These are phyloP conservation scores for Drosophila infuscata DNA, from an alignment of 2,888 invertebrate genomes.

Conservation along the genomic window DNA sequence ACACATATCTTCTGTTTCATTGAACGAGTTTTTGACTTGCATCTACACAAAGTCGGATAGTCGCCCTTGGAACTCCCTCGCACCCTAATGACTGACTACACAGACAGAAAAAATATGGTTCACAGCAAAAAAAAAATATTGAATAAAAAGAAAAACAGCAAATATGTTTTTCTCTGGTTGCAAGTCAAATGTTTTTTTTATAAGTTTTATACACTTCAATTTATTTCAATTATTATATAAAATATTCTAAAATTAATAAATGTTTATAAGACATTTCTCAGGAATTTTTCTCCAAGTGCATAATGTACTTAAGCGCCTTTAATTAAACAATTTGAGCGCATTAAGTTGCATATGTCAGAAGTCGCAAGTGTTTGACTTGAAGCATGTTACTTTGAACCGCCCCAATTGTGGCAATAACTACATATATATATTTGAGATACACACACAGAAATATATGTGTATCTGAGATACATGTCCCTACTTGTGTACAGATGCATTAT, in stretches of 20 bases:
- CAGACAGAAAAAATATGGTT: constrained; percentile 33
- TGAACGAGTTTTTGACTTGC: constrained; percentile 30
- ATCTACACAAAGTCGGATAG: constrained; percentile 25
- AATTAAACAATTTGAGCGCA: constrained; percentile 69
- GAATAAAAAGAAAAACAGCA: neutral
- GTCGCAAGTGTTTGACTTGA: constrained; percentile 72
- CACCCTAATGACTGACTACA: constrained; percentile 19
- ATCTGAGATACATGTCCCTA: constrained; percentile 3
- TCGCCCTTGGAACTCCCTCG: constrained; percentile 55
- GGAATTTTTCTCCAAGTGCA: neutral
- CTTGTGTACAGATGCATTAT: constrained; percentile 36
- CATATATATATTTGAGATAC: constrained; percentile 5
- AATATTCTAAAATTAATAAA: too few relatives aligned
- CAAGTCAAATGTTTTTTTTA: neutral
- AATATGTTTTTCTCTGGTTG: neutral
- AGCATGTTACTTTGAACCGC: constrained; percentile 76
- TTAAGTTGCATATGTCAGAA: constrained; percentile 60
- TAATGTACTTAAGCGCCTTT: constrained; percentile 46
- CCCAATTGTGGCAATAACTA: constrained; percentile 63
- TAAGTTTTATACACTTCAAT: neutral
- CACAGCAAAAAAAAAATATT: neutral
- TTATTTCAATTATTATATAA: neutral
- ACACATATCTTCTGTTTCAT: constrained; percentile 11
- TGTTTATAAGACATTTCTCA: too few relatives aligned
- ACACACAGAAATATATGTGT: neutral